Evolutionary conservation across 2,888 invertebrate genomes (phyloP), one percentile per base, ranked within the genome.

Genomic region (Phalera bucephala): DNA sequence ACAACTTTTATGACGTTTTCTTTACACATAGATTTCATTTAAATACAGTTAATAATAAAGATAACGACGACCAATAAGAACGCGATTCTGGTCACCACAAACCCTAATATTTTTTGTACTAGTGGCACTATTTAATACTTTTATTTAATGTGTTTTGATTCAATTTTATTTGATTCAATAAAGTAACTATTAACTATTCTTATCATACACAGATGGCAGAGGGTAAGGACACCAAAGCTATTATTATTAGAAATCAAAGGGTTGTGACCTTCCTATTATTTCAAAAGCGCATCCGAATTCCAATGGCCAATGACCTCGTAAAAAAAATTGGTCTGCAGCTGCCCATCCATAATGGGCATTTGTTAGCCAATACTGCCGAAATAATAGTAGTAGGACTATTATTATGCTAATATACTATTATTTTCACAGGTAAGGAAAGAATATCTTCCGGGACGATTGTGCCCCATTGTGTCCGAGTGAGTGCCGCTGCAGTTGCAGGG

Each of bases 391-490:
- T 56, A 55, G 57, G 72, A 61, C 73, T 72, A 87, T 88, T 89
- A 88, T 89, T 87, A 89, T 89, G 89, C 75, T 71, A 89, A 89
- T 88, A 63, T 54, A 52, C 78, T 73, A 82, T 87, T 86, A 84
- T 87, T 82, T 44, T 78, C 78, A 72, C 87, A 87, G 87, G 87
- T 86, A 83, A 50, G 54, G 44, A 52, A 60, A 42, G 54, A 47
- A 53, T 60, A 56, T 72, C 82, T 81, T 82, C 77, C 79, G 78
- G 80, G 72, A 64, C 64, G 45, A 55, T 66, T 68, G 67, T 72
- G 71, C 71, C 72, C 70, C 53, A 47, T 58, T 59, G 56, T 66
- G 56, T 66, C 75, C 77, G 72, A 67, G 64, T 70, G 69, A 71
- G 73, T 76, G 67, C 62, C 59, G 64, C 54, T 43, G 57, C 54